phyloP scores from a whole-genome alignment of 2,113 vertebrate genomes.

The Planiliza haematocheilus region DNA sequence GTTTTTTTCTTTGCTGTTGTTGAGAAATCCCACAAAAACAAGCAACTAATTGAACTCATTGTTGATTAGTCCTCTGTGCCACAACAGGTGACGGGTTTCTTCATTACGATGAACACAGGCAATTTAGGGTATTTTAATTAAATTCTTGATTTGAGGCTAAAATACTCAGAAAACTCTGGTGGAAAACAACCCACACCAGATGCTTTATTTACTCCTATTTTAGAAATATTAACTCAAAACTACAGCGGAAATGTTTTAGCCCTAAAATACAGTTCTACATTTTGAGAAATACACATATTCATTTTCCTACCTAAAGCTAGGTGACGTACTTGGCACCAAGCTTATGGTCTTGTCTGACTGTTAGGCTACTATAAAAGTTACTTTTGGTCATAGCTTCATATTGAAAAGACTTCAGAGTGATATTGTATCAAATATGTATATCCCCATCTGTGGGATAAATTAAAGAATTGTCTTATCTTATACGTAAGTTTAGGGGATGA shows the following conservation, averaged over 20 bases:
- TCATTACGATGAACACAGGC: not conserved
- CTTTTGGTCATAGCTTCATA: too few species aligned
- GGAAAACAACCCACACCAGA: too few species aligned
- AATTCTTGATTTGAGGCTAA: not conserved
- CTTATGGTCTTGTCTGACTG: not conserved
- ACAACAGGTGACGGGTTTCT: not conserved
- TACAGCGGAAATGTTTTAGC: not conserved
- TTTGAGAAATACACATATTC: not conserved
- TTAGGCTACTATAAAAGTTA: too few species aligned
- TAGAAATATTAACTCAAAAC: not conserved
- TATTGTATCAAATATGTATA: too few species aligned
- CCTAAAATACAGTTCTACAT: not conserved
- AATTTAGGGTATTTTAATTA: not conserved
- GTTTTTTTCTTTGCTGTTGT: not conserved
- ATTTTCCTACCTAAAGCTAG: not conserved
- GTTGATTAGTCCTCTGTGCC: too few species aligned
- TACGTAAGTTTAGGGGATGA: not conserved
- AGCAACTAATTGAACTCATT: not conserved
- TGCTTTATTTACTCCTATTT: slow-evolving; percentile 5
- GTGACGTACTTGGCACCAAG: too few species aligned
- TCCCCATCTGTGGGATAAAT: too few species aligned
- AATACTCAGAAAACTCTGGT: not conserved
- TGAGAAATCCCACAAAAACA: slow-evolving; percentile 2
- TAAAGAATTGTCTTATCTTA: not conserved
- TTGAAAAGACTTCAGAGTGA: too few species aligned